These are phyloP conservation scores for Gonatopus flavifemur DNA, from an alignment of 1,140 invertebrate genomes.

Conservation along the genomic window DNA sequence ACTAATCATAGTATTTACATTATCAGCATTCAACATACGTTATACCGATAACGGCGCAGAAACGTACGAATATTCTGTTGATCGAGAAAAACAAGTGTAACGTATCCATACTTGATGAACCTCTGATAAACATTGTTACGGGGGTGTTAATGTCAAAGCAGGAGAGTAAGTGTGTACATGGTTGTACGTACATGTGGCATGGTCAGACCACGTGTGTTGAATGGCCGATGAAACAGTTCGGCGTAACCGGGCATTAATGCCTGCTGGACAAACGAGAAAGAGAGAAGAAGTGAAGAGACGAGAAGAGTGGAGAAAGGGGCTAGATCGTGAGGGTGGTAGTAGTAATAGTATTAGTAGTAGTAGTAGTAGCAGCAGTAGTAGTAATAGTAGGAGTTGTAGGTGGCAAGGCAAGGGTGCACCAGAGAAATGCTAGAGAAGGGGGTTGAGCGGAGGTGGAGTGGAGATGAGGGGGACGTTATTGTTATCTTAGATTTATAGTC, in stretches of 20 bases:
- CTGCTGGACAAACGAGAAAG: conserved; percentile 40
- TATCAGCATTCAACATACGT: no score
- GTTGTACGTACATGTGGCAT: conserved; percentile 17
- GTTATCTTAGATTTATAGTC: conserved; percentile 61
- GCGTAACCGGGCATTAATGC: conserved; percentile 43
- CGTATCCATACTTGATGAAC: no score
- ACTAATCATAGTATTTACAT: no score
- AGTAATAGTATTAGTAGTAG: not conserved
- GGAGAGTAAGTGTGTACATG: conserved; percentile 25
- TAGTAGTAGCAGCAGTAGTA: not conserved
- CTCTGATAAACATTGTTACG: no score
- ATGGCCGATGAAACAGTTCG: conserved; percentile 37
- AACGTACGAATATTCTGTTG: no score
- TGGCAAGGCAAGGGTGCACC: conserved; percentile 2
- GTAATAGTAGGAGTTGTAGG: not conserved
- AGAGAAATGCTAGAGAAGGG: conserved; percentile 22
- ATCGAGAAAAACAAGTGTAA: no score
- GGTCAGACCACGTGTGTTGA: conserved; percentile 47
- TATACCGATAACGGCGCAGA: no score
- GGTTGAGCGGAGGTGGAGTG: conserved; percentile 20
- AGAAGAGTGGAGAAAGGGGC: conserved; percentile 20
- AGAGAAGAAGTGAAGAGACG: conserved; percentile 17
- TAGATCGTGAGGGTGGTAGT: conserved; percentile 1
- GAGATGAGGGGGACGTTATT: conserved; percentile 52
- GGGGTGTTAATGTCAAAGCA: conserved; percentile 35